These are phyloP conservation scores for Drosophila santomea DNA, from an alignment of 1,140 invertebrate genomes.

Conservation along the genomic window DNA sequence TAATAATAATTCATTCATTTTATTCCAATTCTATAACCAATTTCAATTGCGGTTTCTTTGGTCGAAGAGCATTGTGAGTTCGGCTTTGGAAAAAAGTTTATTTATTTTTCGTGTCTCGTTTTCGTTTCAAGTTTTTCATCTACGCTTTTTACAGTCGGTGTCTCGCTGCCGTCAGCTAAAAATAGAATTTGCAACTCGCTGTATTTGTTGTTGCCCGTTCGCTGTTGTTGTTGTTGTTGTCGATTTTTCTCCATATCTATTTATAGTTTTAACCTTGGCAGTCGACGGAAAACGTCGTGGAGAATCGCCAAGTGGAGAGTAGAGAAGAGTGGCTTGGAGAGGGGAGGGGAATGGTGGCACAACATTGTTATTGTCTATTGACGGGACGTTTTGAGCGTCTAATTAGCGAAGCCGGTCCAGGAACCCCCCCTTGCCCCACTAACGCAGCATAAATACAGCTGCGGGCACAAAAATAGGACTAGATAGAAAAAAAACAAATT, in stretches of 20 bases:
- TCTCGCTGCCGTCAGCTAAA: slow-evolving; percentile 35
- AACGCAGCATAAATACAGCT: neutral
- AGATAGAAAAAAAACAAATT: neutral
- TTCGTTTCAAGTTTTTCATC: slow-evolving; percentile 42
- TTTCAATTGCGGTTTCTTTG: too few species aligned
- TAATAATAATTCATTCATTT: too few species aligned
- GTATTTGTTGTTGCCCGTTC: slow-evolving; percentile 22
- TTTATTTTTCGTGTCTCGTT: slow-evolving; percentile 32
- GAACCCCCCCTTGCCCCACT: neutral
- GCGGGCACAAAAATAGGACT: neutral
- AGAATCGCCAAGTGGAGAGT: neutral
- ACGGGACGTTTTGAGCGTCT: slow-evolving; percentile 9
- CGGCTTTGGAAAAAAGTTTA: slow-evolving; percentile 1
- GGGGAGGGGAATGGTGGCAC: neutral
- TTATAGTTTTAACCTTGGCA: slow-evolving; percentile 55
- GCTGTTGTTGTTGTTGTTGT: slow-evolving; percentile 38
- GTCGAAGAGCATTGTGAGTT: slow-evolving; percentile 6
- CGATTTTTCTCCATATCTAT: slow-evolving; percentile 59
- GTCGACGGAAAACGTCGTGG: slow-evolving; percentile 32
- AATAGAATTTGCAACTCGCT: slow-evolving; percentile 52
- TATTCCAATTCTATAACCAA: too few species aligned
- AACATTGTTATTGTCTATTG: slow-evolving; percentile 8
- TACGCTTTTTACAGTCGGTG: slow-evolving; percentile 36
- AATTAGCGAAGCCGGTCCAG: slow-evolving; percentile 31
- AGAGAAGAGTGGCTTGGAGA: too few species aligned